Percentiles rank a stretch among this genome's conserved stretches.
phyloP scores from a whole-genome alignment of 35 echinoderm and acorn worm species.

The Chiridota heheva region DNA sequence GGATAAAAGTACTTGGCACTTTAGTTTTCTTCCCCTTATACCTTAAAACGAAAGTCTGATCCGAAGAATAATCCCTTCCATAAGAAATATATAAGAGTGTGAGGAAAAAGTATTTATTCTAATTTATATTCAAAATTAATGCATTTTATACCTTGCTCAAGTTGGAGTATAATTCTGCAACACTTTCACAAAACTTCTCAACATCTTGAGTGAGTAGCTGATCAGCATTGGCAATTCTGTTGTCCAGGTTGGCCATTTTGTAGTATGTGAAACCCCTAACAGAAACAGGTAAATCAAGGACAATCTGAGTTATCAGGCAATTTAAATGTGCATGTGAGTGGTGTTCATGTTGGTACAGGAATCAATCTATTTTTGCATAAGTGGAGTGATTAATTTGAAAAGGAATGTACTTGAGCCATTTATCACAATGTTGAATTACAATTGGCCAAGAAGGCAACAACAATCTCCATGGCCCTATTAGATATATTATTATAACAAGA shows the following conservation, averaged over 20 bases:
- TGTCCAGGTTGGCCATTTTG: constrained; percentile 98
- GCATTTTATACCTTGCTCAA: constrained; percentile 74
- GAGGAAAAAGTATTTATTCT: not conserved
- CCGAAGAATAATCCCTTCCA: too few species aligned
- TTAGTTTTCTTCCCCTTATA: too few species aligned
- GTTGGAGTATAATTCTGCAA: constrained; percentile 95
- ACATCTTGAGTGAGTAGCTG: constrained; percentile 98
- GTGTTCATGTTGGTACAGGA: not conserved
- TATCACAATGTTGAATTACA: not conserved
- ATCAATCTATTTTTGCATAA: not conserved
- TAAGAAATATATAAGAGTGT: too few species aligned
- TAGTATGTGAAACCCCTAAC: constrained; percentile 90
- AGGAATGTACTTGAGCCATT: not conserved
- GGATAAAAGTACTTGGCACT: too few species aligned
- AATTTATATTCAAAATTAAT: not conserved
- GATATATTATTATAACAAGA: too few species aligned
- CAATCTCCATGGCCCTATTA: not conserved
- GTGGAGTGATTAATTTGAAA: not conserved
- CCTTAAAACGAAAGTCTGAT: too few species aligned
- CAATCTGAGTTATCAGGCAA: not conserved
- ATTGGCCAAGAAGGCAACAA: not conserved
- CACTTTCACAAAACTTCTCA: constrained; percentile 98
- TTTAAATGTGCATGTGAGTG: not conserved
- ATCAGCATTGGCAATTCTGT: constrained; percentile 95
- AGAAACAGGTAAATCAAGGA: not conserved